Percentiles rank a stretch among this genome's conserved stretches.
Evolutionary conservation across 2,797 vertebrate genomes (phyloP).

Genomic region (Margarornis squamiger): DNA sequence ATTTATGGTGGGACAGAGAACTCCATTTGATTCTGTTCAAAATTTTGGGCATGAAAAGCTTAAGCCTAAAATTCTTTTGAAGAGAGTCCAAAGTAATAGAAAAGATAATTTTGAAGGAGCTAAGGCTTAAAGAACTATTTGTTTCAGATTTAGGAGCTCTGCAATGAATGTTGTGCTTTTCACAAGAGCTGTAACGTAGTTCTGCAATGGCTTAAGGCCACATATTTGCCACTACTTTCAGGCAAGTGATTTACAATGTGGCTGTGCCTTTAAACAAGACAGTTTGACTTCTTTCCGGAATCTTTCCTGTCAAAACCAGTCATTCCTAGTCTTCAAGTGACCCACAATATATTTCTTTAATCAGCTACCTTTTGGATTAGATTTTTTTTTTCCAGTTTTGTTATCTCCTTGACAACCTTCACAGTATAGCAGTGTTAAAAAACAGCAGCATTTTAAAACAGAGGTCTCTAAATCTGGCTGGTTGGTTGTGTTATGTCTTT

Average conservation of each 20-base stretch:
- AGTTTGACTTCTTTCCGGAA: not conserved
- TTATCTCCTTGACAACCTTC: conserved; percentile 22
- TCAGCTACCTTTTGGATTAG: not conserved
- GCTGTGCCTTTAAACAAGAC: conserved; percentile 24
- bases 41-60: conserved; percentile 11
- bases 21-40: not conserved
- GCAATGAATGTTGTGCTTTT: not conserved
- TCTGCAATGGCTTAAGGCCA: not conserved
- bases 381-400: not conserved
- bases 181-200: not conserved
- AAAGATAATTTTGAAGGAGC: conserved; percentile 5
- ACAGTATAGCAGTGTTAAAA: not conserved
- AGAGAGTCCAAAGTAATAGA: not conserved
- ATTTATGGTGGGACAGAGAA: not conserved
- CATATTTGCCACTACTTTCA: not conserved
- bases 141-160: conserved; percentile 8
- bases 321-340: not conserved
- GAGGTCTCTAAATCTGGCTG: conserved; percentile 2
- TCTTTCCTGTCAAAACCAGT: not conserved
- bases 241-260: not conserved
- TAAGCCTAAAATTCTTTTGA: conserved; percentile 21
- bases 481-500: not conserved
- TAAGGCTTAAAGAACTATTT: not conserved
- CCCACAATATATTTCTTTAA: not conserved
- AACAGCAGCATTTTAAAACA: not conserved